A percentile compares a stretch with the other conserved stretches of the same genome.
Evolutionary conservation across 2,797 vertebrate genomes (phyloP).

Genomic region (Darevskia nairensis): DNA sequence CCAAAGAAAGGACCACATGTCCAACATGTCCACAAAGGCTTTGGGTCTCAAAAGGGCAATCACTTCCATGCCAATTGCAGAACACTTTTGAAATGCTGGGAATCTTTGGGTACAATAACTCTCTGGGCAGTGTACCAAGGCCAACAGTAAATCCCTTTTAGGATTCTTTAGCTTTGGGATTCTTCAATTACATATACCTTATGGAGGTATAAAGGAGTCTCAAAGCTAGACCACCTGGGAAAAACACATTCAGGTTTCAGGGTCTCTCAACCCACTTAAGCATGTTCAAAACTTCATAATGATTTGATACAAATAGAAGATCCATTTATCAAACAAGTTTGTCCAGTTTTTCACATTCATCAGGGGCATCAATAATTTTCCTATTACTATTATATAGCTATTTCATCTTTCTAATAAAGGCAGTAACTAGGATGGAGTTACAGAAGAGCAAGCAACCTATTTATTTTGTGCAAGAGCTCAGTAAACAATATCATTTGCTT

Average conservation of each 20-base stretch:
- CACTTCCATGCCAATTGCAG: background rate
- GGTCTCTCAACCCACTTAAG: background rate
- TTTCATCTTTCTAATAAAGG: background rate
- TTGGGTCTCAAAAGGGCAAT: background rate
- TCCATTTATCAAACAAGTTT: background rate
- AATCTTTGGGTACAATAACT: background rate
- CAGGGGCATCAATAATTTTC: background rate
- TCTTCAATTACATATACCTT: background rate
- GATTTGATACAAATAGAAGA: background rate
- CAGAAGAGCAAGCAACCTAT: background rate
- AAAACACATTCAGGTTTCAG: background rate
- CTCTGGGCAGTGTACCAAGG: background rate
- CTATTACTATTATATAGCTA: background rate
- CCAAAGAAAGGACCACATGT: background rate
- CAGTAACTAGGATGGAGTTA: background rate
- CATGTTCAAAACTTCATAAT: background rate
- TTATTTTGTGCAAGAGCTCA: background rate
- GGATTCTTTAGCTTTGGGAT: background rate
- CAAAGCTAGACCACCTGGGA: background rate
- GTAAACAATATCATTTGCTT: background rate
- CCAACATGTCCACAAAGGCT: background rate
- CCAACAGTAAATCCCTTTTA: background rate
- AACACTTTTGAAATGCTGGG: background rate
- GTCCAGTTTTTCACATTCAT: background rate
- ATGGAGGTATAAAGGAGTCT: background rate